phyloP scores from a whole-genome alignment of 2,888 invertebrate species.

The Amiota mariae region DNA sequence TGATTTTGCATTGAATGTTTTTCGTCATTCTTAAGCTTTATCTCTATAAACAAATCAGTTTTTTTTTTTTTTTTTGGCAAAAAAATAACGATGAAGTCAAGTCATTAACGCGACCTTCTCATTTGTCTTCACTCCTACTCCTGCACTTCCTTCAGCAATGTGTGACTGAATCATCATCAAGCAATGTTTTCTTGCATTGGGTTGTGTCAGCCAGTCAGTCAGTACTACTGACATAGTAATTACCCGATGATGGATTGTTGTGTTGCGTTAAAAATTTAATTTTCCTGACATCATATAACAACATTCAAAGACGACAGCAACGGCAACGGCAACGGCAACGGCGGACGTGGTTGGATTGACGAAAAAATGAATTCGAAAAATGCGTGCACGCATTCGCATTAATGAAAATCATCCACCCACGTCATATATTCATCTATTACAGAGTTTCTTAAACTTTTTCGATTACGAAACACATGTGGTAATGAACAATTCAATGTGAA shows the following conservation, averaged over 20 bases:
- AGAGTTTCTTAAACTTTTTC: no score
- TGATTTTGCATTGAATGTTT: constrained; percentile 28
- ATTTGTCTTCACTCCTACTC: background rate
- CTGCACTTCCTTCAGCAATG: background rate
- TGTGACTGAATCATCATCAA: background rate
- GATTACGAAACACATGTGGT: no score
- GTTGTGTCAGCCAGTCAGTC: constrained; percentile 42
- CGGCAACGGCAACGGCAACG: constrained; percentile 3
- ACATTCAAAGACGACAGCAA: constrained; percentile 18
- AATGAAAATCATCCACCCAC: background rate
- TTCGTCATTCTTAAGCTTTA: constrained; percentile 26
- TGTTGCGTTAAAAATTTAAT: constrained; percentile 66
- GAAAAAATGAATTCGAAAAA: constrained; percentile 59
- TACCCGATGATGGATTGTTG: constrained; percentile 67
- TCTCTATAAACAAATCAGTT: constrained; percentile 31
- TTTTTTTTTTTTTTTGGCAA: constrained; percentile 11
- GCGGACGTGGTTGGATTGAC: background rate
- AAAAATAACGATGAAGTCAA: constrained; percentile 50
- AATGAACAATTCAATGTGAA: no score
- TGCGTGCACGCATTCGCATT: constrained; percentile 55
- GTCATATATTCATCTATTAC: background rate
- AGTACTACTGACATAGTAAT: constrained; percentile 63
- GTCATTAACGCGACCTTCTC: constrained; percentile 52
- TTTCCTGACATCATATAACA: constrained; percentile 58
- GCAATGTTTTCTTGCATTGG: constrained; percentile 4